phyloP scores from a whole-genome alignment of 2,797 vertebrate genomes.

The Eremophila alpestris region DNA sequence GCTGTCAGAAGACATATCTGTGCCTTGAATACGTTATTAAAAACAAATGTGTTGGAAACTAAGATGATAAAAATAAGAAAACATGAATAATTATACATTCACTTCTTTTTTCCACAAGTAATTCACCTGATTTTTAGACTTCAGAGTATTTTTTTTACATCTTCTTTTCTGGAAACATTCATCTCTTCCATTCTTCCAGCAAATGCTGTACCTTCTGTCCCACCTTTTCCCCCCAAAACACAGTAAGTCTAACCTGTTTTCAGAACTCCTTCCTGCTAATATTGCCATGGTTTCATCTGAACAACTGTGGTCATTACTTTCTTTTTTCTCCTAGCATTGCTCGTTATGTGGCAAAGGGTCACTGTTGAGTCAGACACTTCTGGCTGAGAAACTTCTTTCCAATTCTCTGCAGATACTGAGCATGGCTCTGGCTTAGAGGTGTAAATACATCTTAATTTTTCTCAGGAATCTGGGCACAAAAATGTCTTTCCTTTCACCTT shows the following conservation, averaged over 20 bases:
- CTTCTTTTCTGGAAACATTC: not conserved
- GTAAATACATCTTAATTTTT: not conserved
- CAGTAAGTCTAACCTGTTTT: not conserved
- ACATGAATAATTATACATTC: not conserved
- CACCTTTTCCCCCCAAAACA: not conserved
- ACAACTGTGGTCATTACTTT: not conserved
- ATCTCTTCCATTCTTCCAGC: not conserved
- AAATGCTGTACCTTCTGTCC: not conserved
- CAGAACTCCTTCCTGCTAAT: not conserved
- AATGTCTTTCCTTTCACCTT: not conserved
- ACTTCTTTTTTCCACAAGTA: not conserved
- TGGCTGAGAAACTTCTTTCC: not conserved
- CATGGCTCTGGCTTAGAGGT: not conserved
- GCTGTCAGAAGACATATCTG: not conserved
- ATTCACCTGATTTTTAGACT: not conserved
- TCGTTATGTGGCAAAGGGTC: not conserved
- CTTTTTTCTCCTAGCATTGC: not conserved
- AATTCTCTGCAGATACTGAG: not conserved
- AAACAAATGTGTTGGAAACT: not conserved
- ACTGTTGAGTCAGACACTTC: not conserved
- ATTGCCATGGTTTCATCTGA: not conserved
- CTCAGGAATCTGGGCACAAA: not conserved
- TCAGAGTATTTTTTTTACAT: not conserved
- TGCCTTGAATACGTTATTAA: not conserved
- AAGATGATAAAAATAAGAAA: not conserved